These are phyloP conservation scores for Calyptomena viridis DNA, from an alignment of 2,113 vertebrate species.

Conservation along the genomic window DNA sequence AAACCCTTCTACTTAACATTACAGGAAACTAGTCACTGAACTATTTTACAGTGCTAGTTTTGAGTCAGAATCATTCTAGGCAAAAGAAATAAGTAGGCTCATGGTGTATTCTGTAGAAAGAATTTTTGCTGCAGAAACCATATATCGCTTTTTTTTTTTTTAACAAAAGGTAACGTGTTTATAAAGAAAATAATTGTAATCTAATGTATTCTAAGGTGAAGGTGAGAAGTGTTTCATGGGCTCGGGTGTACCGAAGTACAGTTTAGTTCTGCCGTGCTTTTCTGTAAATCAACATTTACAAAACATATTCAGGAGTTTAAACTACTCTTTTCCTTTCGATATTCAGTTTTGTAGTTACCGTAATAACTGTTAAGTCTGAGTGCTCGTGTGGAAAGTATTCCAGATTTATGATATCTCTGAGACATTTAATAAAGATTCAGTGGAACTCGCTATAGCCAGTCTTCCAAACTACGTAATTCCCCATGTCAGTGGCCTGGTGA, in stretches of 20 bases:
- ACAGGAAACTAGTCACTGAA: conserved; percentile 37
- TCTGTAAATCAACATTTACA: conserved; percentile 60
- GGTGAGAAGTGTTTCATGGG: conserved; percentile 44
- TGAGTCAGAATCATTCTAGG: conserved; percentile 34
- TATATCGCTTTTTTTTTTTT: conserved; percentile 34
- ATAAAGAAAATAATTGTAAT: conserved; percentile 51
- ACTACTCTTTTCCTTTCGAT: conserved; percentile 38
- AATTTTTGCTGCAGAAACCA: conserved; percentile 44
- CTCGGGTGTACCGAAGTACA: conserved; percentile 42
- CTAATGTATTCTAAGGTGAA: conserved; percentile 44
- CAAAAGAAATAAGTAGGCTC: conserved; percentile 30
- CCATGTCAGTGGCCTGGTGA: background rate
- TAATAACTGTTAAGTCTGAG: conserved; percentile 47
- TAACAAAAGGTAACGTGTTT: conserved; percentile 37
- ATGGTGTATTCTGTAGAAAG: background rate
- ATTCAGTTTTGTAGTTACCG: conserved; percentile 56
- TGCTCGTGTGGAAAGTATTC: conserved; percentile 29
- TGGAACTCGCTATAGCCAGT: conserved; percentile 6
- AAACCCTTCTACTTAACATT: conserved; percentile 26
- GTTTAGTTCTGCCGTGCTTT: conserved; percentile 53
- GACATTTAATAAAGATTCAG: conserved; percentile 21
- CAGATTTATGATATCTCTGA: conserved; percentile 26
- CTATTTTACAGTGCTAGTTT: conserved; percentile 24
- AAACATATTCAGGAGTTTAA: conserved; percentile 49
- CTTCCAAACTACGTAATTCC: conserved; percentile 46